Evolutionary conservation across 1,140 invertebrate genomes (phyloP).

Genomic region (Drosophila willistoni): DNA sequence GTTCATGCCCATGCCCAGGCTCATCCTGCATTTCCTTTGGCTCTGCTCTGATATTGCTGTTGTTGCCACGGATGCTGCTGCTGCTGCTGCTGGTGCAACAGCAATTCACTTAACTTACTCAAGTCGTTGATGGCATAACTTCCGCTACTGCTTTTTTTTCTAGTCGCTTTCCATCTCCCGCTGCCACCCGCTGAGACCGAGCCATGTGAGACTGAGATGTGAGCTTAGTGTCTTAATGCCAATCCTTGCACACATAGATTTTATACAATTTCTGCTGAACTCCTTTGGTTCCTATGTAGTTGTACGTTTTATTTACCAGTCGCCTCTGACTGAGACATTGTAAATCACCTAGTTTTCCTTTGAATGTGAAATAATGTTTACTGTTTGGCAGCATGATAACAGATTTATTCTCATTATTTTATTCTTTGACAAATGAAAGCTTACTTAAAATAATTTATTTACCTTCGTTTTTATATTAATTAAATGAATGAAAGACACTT

Average conservation of each 20-base stretch:
- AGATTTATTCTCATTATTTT: background rate
- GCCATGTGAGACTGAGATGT: slow-evolving; percentile 31
- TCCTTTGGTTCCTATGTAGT: slow-evolving; percentile 49
- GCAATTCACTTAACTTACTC: slow-evolving; percentile 80
- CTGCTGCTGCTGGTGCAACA: slow-evolving; percentile 36
- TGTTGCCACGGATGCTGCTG: slow-evolving; percentile 15
- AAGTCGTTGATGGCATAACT: slow-evolving; percentile 79
- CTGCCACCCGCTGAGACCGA: slow-evolving; percentile 13
- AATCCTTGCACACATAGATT: slow-evolving; percentile 62
- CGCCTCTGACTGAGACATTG: background rate
- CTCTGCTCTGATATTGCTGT: slow-evolving; percentile 25
- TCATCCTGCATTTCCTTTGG: slow-evolving; percentile 57
- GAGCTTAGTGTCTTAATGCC: slow-evolving; percentile 73
- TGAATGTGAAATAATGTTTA: slow-evolving; percentile 5
- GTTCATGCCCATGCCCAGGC: slow-evolving; percentile 20
- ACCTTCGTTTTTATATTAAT: background rate
- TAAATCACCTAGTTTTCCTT: slow-evolving; percentile 3
- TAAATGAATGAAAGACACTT: background rate
- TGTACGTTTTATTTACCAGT: slow-evolving; percentile 51
- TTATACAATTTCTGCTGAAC: slow-evolving; percentile 52
- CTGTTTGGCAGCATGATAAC: background rate
- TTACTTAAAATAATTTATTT: background rate
- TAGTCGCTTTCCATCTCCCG: slow-evolving; percentile 21
- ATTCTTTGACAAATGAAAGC: background rate
- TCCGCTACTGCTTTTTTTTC: slow-evolving; percentile 45